Evolutionary conservation across 2,113 vertebrate species (phyloP).

Genomic region (Leuciscus idus): DNA sequence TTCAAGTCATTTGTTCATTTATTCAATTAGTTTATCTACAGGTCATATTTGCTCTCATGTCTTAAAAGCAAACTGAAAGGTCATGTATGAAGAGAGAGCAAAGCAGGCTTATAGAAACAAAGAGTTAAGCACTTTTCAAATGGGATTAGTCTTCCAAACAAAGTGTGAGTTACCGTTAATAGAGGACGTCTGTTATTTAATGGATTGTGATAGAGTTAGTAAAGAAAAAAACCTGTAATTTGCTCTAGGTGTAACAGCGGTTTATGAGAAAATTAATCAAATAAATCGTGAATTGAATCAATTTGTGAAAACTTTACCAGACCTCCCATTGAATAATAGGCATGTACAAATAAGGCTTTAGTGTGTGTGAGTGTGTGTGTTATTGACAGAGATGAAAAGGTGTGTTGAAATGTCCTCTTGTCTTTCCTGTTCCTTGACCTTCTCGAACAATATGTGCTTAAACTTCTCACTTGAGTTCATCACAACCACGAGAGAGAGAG

Average conservation of each 20-base stretch:
- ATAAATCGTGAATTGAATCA: neutral
- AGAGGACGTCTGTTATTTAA: neutral
- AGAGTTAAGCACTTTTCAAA: slow-evolving; percentile 13
- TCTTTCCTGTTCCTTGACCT: slow-evolving; percentile 54
- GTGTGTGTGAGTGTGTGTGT: slow-evolving; percentile 13
- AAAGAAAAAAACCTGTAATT: neutral
- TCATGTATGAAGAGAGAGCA: slow-evolving; percentile 68
- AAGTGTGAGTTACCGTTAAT: neutral
- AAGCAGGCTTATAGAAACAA: slow-evolving; percentile 25
- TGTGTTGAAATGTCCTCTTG: slow-evolving; percentile 32
- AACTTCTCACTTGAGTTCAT: slow-evolving; percentile 77
- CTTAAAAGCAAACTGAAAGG: slow-evolving; percentile 57
- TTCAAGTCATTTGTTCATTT: slow-evolving; percentile 37
- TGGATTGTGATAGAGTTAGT: neutral
- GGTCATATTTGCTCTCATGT: slow-evolving; percentile 65
- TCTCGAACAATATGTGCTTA: slow-evolving; percentile 63
- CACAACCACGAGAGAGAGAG: slow-evolving; percentile 45
- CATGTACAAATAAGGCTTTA: slow-evolving; percentile 4
- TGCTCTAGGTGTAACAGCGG: neutral
- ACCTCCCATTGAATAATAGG: neutral
- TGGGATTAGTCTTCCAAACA: slow-evolving; percentile 3
- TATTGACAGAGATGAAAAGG: slow-evolving; percentile 29
- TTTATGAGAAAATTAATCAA: neutral
- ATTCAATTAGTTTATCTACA: slow-evolving; percentile 62
- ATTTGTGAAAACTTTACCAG: neutral